Conservation (phyloP, 1,140 invertebrate genomes). For the Zaprionus taronus region DNA sequence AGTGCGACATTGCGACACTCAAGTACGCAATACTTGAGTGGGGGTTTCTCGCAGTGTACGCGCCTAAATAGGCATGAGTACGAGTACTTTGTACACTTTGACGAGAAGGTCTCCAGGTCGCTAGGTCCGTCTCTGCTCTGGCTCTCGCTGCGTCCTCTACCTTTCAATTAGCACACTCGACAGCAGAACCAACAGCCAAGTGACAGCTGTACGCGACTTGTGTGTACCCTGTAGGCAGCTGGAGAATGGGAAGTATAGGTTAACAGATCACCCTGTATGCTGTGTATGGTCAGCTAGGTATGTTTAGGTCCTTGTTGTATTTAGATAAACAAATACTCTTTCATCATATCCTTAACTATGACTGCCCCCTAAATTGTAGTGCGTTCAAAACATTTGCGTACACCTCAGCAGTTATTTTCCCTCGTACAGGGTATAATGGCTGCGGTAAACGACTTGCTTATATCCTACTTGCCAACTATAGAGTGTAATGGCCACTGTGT, state of each 20-base stretch:
- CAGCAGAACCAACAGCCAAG: constrained; percentile 8
- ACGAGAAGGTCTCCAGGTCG: background rate
- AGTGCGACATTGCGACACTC: constrained; percentile 4
- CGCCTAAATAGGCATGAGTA: constrained; percentile 3
- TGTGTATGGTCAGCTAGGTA: background rate
- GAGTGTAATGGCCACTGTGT: background rate
- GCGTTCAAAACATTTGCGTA: no score
- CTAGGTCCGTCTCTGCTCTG: constrained; percentile 8
- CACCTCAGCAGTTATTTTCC: no score
- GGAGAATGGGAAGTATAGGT: background rate
- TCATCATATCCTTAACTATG: no score
- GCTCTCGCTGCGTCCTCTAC: constrained; percentile 2
- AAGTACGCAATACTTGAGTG: constrained; percentile 1
- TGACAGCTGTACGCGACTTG: background rate
- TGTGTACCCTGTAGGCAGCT: background rate
- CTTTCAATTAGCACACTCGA: constrained; percentile 49
- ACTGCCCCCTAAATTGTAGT: no score
- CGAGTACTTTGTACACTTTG: background rate
- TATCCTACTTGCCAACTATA: background rate
- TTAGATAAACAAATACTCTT: background rate
- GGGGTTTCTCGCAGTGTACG: background rate
- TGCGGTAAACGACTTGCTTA: background rate
- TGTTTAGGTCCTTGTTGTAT: background rate
- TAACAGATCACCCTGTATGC: background rate
- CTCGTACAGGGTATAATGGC: background rate